A percentile compares a stretch with the other conserved stretches of the same genome.
Conservation (phyloP, 2,113 vertebrate species). For the Synchiropus splendidus region DNA sequence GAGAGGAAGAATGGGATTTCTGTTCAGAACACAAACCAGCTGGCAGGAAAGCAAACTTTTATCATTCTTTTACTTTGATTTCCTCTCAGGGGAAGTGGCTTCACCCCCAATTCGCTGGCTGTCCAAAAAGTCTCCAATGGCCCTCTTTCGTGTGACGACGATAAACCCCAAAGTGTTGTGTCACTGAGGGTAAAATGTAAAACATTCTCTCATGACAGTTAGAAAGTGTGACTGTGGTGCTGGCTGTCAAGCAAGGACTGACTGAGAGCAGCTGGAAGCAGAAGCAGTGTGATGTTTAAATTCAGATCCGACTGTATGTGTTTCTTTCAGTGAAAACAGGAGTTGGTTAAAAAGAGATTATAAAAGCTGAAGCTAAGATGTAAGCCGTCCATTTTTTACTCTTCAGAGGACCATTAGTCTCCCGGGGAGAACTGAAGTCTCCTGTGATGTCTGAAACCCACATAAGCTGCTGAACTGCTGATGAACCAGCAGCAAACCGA, state of each 20-base stretch:
- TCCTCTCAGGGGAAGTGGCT: slow-evolving; percentile 60
- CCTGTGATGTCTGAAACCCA: slow-evolving; percentile 14
- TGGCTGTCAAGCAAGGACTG: slow-evolving; percentile 20
- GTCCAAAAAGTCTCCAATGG: slow-evolving; percentile 20
- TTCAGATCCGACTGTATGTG: too few relatives aligned
- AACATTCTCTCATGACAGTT: slow-evolving; percentile 26
- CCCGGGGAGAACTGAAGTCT: slow-evolving; percentile 7
- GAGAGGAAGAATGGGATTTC: slow-evolving; percentile 68
- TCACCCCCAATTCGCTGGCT: slow-evolving; percentile 32
- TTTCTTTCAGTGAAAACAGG: not conserved
- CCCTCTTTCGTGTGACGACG: slow-evolving; percentile 18
- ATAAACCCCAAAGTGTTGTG: not conserved
- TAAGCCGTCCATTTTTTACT: slow-evolving; percentile 16
- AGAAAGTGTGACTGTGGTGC: slow-evolving; percentile 34
- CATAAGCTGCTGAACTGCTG: slow-evolving; percentile 26
- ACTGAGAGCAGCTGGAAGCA: slow-evolving; percentile 41
- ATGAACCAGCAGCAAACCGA: slow-evolving; percentile 17
- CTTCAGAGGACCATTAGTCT: slow-evolving; percentile 24
- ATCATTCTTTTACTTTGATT: slow-evolving; percentile 66
- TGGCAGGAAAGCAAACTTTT: slow-evolving; percentile 72
- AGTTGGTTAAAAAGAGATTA: slow-evolving; percentile 27
- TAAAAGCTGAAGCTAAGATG: slow-evolving; percentile 30
- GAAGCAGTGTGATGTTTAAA: too few relatives aligned
- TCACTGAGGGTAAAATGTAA: too few relatives aligned
- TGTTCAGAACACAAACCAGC: slow-evolving; percentile 67